Percentiles rank a stretch among this genome's conserved stretches.
These are phyloP conservation scores for Laothoe populi DNA, from an alignment of 2,888 invertebrate species.

Conservation along the genomic window DNA sequence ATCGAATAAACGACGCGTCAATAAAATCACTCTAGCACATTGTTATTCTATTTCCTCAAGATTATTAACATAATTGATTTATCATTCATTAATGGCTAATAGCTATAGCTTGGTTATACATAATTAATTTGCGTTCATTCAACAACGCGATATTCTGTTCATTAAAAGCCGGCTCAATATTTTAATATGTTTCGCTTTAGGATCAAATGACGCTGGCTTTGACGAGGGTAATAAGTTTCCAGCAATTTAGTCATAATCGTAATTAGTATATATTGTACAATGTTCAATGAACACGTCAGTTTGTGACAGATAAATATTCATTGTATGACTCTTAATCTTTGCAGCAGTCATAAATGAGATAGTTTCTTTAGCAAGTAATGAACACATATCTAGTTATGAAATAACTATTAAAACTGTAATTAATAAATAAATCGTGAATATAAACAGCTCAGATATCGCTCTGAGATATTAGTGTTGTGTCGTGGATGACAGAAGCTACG, in stretches of 20 bases:
- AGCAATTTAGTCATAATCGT: conserved; percentile 1
- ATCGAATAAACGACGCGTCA: background rate
- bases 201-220: conserved; percentile 1
- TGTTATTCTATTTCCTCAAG: conserved; percentile 3
- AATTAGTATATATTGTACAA: conserved; percentile 13
- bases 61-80: conserved; percentile 11
- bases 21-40: background rate
- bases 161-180: background rate
- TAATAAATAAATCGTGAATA: no score
- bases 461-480: no score
- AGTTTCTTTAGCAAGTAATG: background rate
- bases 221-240: conserved; percentile 5
- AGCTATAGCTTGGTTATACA: background rate
- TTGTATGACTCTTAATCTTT: background rate
- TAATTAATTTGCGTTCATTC: background rate
- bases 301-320: background rate
- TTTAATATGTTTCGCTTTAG: conserved; percentile 6
- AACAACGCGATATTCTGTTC: background rate
- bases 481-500: no score
- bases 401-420: background rate
- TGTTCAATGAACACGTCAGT: conserved; percentile 17
- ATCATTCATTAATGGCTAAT: background rate
- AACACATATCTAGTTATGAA: no score
- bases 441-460: no score
- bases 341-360: background rate